Conservation (phyloP, 2,888 invertebrate genomes). For the Brenthis hecate region DNA sequence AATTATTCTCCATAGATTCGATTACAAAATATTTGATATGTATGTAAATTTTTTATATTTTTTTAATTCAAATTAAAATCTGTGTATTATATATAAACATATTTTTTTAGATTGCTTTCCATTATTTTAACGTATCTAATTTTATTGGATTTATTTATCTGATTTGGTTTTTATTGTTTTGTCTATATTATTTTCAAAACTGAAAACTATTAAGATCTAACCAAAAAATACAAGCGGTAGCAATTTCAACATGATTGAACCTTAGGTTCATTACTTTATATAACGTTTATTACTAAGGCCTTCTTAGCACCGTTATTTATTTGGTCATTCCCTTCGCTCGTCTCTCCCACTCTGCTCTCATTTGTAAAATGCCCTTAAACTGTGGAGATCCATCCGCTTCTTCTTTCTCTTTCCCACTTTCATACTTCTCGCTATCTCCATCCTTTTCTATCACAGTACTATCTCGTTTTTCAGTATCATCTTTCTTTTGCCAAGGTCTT, state of each 20-base stretch:
- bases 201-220: not conserved
- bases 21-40: constrained; percentile 7
- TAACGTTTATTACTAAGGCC: constrained; percentile 22
- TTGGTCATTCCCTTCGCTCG: constrained; percentile 87
- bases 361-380: constrained; percentile 88
- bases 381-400: constrained; percentile 75
- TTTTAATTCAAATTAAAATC: not conserved
- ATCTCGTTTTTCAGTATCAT: constrained; percentile 67
- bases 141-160: too few species aligned
- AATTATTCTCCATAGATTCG: constrained; percentile 7
- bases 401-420: constrained; percentile 60
- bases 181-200: too few species aligned
- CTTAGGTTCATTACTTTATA: constrained; percentile 45
- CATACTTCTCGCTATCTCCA: constrained; percentile 60
- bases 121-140: too few species aligned
- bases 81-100: not conserved
- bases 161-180: too few species aligned
- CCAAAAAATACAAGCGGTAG: too few species aligned
- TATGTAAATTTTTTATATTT: not conserved
- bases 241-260: constrained; percentile 28
- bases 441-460: constrained; percentile 74
- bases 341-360: constrained; percentile 90
- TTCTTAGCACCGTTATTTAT: constrained; percentile 73
- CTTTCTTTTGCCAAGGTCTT: constrained; percentile 70
- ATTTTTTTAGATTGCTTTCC: too few species aligned